Evolutionary conservation across 2,888 invertebrate species (phyloP), one percentile per base, ranked within the genome.

Genomic region (Heteromurus nitidus): DNA sequence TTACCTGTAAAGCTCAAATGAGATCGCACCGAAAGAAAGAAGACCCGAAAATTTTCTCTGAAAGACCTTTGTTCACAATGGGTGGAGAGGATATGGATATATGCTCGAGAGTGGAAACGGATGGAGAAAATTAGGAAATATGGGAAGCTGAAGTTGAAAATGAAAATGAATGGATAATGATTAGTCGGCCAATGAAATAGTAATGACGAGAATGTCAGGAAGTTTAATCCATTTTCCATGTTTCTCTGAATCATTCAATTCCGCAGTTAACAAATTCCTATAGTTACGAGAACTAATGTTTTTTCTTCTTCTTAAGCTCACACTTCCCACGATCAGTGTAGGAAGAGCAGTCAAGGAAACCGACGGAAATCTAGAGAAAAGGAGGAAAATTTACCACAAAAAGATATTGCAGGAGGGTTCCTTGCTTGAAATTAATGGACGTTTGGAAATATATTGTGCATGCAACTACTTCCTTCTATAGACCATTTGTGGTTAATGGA

Each of bases 171-270:
- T 73, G 24, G 67, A 18, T 31, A 60, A 30, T 67, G 68, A 80
- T 64, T 58, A 75, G 58, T 67, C 31, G 73, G 24, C 55, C 50
- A 75, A 70, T 70, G 70, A 70, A 65, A 60, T 55, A 77, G 28
- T 44, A 68, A 68, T 68, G 50, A 68, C 47, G 30, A 55, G 26
- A 58, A 76, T 84, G 82, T 83, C 84, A 83, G 82, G 77, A 85
- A 86, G 82, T 86, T 86, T 86, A 86, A 86, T 86, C 85, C 86
- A 86, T 84, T 86, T 86, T 86, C 83, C 85, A 70, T 86, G 84
- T 86, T 85, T 64, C 47, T 9, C 42, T 24, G n/a, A 62, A 62
- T 62, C 62, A 62, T 62, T 24, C 36, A 69, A 58, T 62, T 24
- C 55, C 24, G 58, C 7, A 16, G 18, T 65, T 73, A 20, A 47